Evolutionary conservation across 2,113 vertebrate species (phyloP).

Genomic region (Acrocephalus arundinaceus): DNA sequence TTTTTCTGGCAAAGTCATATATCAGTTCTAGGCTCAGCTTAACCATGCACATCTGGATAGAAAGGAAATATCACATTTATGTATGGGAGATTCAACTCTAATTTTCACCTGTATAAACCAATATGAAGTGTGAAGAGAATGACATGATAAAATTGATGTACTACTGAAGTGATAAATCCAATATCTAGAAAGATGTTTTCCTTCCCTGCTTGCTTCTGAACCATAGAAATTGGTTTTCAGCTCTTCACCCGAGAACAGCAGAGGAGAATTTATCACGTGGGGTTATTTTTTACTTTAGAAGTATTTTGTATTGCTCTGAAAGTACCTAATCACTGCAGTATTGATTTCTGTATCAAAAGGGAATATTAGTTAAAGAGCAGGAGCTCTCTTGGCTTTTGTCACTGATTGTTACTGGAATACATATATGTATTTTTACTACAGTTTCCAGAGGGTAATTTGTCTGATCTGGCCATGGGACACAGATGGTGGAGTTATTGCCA

Average conservation of each 20-base stretch:
- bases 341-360: not conserved
- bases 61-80: slow-evolving; percentile 22
- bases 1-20: not conserved
- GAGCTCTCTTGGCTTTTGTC: not conserved
- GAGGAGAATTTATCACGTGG: not conserved
- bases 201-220: slow-evolving; percentile 48
- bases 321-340: not conserved
- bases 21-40: not conserved
- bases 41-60: not conserved
- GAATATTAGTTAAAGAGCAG: not conserved
- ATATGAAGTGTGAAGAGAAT: slow-evolving; percentile 59
- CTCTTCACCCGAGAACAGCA: not conserved
- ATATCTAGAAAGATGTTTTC: slow-evolving; percentile 59
- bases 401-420: not conserved
- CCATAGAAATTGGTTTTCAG: slow-evolving; percentile 50
- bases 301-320: not conserved
- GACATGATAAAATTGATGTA: slow-evolving; percentile 62
- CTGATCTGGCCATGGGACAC: not conserved
- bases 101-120: slow-evolving; percentile 68
- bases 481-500: not conserved
- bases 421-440: not conserved
- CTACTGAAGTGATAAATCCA: slow-evolving; percentile 61
- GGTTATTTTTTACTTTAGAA: not conserved
- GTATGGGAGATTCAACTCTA: slow-evolving; percentile 35
- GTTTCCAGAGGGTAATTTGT: not conserved